Base-by-base conservation (phyloP, 2,888 invertebrate genomes). In the Ditylenchus weischeri region DNA sequence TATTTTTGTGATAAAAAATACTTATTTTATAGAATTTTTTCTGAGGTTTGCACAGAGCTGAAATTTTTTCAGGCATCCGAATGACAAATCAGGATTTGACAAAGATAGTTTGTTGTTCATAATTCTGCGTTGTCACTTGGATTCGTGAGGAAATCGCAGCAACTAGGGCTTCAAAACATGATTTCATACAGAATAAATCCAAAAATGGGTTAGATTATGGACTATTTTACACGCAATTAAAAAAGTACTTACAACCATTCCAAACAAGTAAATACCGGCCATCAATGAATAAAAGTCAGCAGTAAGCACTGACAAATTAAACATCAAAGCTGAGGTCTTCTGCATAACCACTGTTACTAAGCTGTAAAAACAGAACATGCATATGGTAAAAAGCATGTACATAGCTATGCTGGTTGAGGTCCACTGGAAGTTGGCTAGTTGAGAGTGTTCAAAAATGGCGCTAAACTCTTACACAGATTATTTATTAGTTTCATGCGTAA, bases 261-360 rank as follows among this genome's bases (percentile, higher is more conserved):
- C 88, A 85, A 91, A 90, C 73, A 90, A 87, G 78, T 89, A 87
- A 84, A 91, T 89, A 74, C 91, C 91, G 76, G 89, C 87, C 61
- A 91, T 87, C 23, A 91, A 87, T 5, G 91, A 89, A 84, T 91
- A 92, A 84, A 91, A 91, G 84, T 91, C 91, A 1, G 91, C 88
- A 0, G 91, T 90, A 66, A 92, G 85, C 69, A 91, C 88, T 13
- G 90, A 90, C 74, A 92, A 85, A 84, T 91, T 92, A 83, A 91
- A 86, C 76, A 90, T 88, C 59, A 91, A 89, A n/a, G 91, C 90
- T 15, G 90, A 90, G 15, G 90, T 90, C 59, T 76, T 72, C 43
- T 78, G 72, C 59, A 80, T 74, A 84, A 91, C 89, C 19, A 89
- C 86, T 54, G 90, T 89, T 77, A 90, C 89, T 68, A 90, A 84